A percentile compares a stretch with the other conserved stretches of the same genome.
Conservation (phyloP, 2,888 invertebrate species). For the Noctua janthe region DNA sequence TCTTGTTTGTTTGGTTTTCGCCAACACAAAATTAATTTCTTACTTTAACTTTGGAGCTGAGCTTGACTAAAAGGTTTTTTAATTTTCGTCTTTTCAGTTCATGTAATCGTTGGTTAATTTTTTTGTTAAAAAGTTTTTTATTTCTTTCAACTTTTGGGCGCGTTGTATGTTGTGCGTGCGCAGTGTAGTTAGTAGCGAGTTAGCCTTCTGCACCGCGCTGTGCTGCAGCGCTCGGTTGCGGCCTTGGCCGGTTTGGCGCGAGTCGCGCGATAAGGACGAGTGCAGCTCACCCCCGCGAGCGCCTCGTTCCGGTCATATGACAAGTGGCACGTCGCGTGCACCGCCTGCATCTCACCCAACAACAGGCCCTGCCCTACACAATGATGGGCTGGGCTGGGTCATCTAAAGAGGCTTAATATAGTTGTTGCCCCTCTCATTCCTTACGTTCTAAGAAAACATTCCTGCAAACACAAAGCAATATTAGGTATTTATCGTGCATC, state of each 20-base stretch:
- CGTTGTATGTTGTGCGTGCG: neutral
- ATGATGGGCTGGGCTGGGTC: neutral
- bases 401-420: neutral
- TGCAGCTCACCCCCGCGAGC: constrained; percentile 35
- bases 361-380: neutral
- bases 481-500: neutral
- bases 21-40: no score
- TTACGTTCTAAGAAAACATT: neutral
- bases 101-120: no score
- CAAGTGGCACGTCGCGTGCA: constrained; percentile 10
- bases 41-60: no score
- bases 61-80: no score
- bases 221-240: neutral
- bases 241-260: constrained; percentile 11
- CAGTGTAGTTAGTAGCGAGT: neutral
- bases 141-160: neutral
- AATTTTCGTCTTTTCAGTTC: no score
- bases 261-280: constrained; percentile 14
- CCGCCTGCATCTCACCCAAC: neutral
- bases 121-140: no score
- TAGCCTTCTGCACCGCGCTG: neutral
- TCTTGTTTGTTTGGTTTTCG: no score
- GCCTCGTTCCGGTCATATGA: constrained; percentile 45
- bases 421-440: neutral
- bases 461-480: neutral